Conservation (phyloP, 2,113 vertebrate genomes). For the Pionites leucogaster region DNA sequence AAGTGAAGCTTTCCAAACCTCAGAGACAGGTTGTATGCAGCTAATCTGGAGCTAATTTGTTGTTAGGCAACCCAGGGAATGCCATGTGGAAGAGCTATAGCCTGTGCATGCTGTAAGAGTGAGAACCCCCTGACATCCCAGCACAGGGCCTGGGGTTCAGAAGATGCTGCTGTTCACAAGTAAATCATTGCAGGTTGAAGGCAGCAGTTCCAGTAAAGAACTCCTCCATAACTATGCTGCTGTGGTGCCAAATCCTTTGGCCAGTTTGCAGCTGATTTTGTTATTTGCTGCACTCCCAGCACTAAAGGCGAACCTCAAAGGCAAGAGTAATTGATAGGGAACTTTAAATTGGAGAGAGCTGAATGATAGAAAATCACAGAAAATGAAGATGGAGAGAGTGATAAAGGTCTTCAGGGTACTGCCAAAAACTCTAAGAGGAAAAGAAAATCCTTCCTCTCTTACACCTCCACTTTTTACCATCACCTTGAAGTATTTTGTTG, state of each 20-base stretch:
- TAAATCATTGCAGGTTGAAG: accelerated
- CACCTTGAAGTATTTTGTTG: background rate
- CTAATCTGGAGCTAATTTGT: background rate
- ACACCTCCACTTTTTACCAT: background rate
- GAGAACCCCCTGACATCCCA: background rate
- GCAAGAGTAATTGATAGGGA: background rate
- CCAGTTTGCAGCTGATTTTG: background rate
- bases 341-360: background rate
- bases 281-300: background rate
- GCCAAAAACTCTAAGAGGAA: background rate
- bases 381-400: background rate
- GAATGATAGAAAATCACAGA: background rate
- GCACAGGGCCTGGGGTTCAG: background rate
- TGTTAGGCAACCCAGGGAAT: background rate
- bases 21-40: background rate
- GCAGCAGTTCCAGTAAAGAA: background rate
- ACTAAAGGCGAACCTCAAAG: background rate
- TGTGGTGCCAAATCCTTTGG: background rate
- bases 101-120: accelerated
- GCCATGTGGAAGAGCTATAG: background rate
- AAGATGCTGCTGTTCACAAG: background rate
- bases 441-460: background rate
- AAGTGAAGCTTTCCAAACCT: background rate
- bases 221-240: background rate
- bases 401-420: background rate